Evolutionary conservation across 2,888 invertebrate species (phyloP).

Genomic region (Lissocephala sabroskyi): DNA sequence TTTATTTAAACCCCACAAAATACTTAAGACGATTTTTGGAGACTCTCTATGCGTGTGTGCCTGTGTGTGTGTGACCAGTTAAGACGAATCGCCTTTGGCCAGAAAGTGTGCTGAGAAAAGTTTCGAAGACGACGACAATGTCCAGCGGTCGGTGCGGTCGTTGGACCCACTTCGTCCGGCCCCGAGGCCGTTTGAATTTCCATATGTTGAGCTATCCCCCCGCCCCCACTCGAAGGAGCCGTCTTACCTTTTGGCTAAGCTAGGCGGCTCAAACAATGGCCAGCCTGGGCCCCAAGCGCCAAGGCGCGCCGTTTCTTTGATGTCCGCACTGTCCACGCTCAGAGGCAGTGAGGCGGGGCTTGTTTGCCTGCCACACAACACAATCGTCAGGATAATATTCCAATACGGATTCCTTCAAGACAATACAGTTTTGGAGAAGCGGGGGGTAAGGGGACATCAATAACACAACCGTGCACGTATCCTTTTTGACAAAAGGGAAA

Average conservation of each 20-base stretch:
- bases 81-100: slow-evolving; percentile 59
- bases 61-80: slow-evolving; percentile 58
- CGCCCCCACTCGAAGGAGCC: slow-evolving; percentile 10
- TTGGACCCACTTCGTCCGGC: neutral
- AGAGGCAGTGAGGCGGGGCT: too few relatives aligned
- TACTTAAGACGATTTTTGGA: slow-evolving; percentile 66
- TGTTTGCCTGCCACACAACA: too few relatives aligned
- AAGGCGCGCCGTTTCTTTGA: slow-evolving; percentile 28
- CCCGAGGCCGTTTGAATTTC: slow-evolving; percentile 5
- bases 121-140: slow-evolving; percentile 43
- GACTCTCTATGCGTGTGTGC: too few relatives aligned
- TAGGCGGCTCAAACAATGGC: slow-evolving; percentile 50
- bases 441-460: slow-evolving; percentile 34
- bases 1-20: slow-evolving; percentile 64
- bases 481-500: slow-evolving; percentile 42
- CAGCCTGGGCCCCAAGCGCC: slow-evolving; percentile 7
- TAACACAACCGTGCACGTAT: slow-evolving; percentile 46
- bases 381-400: too few relatives aligned
- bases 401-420: too few relatives aligned
- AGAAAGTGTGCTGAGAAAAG: slow-evolving; percentile 55
- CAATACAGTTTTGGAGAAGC: slow-evolving; percentile 7
- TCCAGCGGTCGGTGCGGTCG: slow-evolving; percentile 51
- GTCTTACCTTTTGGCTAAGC: slow-evolving; percentile 53
- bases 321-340: slow-evolving; percentile 27
- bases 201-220: slow-evolving; percentile 48